These are phyloP conservation scores for Pseudomyrmex flavicornis DNA, from an alignment of 1,140 invertebrate genomes.

Conservation along the genomic window DNA sequence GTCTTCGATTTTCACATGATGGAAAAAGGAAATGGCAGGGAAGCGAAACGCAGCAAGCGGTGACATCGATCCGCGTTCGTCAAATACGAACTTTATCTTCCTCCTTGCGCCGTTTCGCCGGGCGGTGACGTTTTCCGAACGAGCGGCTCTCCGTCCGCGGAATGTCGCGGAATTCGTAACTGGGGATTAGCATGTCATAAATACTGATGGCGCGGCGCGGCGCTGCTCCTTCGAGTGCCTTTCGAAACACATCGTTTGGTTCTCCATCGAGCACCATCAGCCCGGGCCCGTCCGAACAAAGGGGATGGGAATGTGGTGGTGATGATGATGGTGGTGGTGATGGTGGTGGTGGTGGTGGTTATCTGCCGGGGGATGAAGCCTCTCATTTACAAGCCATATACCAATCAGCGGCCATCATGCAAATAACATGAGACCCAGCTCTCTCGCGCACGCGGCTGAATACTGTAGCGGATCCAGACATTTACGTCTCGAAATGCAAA, in stretches of 20 bases:
- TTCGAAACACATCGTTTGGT: slow-evolving; percentile 48
- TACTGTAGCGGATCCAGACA: slow-evolving; percentile 1
- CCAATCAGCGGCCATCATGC: slow-evolving; percentile 68
- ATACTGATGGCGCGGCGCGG: slow-evolving; percentile 77
- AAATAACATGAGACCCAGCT: slow-evolving; percentile 60
- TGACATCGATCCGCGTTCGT: slow-evolving; percentile 67
- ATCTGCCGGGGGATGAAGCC: slow-evolving; percentile 51
- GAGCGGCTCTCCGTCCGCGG: slow-evolving; percentile 76
- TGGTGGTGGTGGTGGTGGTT: slow-evolving; percentile 9
- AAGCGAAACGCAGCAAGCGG: background rate
- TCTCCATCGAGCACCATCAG: slow-evolving; percentile 30
- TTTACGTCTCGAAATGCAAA: slow-evolving; percentile 37
- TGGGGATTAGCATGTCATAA: slow-evolving; percentile 84
- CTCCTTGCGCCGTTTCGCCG: slow-evolving; percentile 64
- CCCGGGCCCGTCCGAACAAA: background rate
- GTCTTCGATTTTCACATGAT: slow-evolving; percentile 21
- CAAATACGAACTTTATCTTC: slow-evolving; percentile 67
- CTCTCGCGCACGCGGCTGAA: slow-evolving; percentile 33
- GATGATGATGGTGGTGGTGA: background rate
- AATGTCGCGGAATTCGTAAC: slow-evolving; percentile 83
- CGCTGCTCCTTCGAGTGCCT: slow-evolving; percentile 55
- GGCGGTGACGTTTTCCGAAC: slow-evolving; percentile 75
- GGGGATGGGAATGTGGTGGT: too few species aligned
- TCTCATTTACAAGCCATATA: slow-evolving; percentile 68
- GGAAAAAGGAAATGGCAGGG: slow-evolving; percentile 62